Percentiles rank a stretch among this genome's conserved stretches.
Conservation (phyloP, 2,113 vertebrate genomes). For the Naja naja region DNA sequence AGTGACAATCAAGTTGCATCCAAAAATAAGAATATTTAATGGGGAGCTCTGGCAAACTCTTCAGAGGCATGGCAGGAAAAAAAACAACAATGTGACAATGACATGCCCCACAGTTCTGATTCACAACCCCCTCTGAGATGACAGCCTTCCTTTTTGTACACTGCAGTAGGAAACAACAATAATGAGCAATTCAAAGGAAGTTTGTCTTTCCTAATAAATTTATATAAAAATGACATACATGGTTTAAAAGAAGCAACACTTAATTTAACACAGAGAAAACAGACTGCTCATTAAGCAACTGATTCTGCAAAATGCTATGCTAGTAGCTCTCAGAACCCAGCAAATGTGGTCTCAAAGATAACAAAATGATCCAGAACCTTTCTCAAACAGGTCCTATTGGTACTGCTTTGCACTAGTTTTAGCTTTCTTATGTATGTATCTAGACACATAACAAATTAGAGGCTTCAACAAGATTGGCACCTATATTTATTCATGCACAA, state of each 20-base stretch:
- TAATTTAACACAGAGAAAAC: constrained; percentile 31
- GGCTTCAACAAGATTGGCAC: constrained; percentile 3
- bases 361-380: constrained; percentile 41
- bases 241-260: constrained; percentile 30
- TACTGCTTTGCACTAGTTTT: neutral
- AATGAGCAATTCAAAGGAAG: constrained; percentile 44
- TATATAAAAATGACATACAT: constrained; percentile 13
- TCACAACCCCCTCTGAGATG: constrained; percentile 26
- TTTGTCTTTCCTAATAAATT: constrained; percentile 36
- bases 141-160: constrained; percentile 50
- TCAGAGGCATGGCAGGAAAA: constrained; percentile 46
- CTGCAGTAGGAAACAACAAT: constrained; percentile 22
- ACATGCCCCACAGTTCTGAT: constrained; percentile 52
- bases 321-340: constrained; percentile 32
- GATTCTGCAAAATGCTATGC: constrained; percentile 19
- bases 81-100: constrained; percentile 49
- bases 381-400: constrained; percentile 11
- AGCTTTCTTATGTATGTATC: neutral
- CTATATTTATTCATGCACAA: neutral
- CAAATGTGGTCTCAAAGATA: neutral
- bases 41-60: constrained; percentile 44
- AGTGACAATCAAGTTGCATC: constrained; percentile 55
- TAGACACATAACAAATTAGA: neutral
- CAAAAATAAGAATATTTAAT: constrained; percentile 56
- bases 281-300: constrained; percentile 38